Evolutionary conservation across 2,113 vertebrate species (phyloP).

Genomic region (Lethenteron reissneri): DNA sequence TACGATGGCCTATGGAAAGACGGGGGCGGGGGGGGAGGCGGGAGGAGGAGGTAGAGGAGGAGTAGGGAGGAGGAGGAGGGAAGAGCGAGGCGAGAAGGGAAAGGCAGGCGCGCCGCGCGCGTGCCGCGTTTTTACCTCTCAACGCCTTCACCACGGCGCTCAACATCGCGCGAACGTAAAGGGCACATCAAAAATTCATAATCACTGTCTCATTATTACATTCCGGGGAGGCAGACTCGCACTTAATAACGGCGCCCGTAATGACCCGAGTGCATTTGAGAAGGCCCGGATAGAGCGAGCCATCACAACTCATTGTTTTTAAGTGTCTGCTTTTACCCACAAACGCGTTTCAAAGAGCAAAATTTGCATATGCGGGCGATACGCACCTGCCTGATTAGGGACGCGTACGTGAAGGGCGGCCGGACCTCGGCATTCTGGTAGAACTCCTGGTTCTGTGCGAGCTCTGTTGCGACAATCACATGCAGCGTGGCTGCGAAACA

Average conservation of each 20-base stretch:
- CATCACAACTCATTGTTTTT: too few relatives aligned
- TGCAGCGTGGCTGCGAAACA: too few relatives aligned
- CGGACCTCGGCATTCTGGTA: conserved; percentile 97
- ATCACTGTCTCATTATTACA: too few relatives aligned
- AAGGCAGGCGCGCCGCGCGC: background rate
- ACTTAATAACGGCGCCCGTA: too few relatives aligned
- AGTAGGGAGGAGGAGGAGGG: background rate
- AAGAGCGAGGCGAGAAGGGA: background rate
- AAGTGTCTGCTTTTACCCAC: too few relatives aligned
- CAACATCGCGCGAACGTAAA: background rate
- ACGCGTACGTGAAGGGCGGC: conserved; percentile 93
- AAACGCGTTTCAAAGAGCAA: too few relatives aligned
- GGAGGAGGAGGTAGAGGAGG: too few relatives aligned
- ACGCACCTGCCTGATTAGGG: conserved; percentile 92
- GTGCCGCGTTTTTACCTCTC: background rate
- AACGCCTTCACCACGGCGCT: background rate
- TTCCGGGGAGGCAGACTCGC: too few relatives aligned
- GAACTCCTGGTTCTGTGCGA: conserved; percentile 99
- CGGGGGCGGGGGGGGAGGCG: too few relatives aligned
- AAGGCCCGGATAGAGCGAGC: too few relatives aligned
- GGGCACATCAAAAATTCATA: background rate
- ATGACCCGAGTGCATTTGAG: too few relatives aligned
- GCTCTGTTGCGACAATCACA: conserved; percentile 29
- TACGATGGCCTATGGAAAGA: conserved; percentile 55
- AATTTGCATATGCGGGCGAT: too few relatives aligned